Conservation (phyloP, 2,888 invertebrate genomes). For the Scaptomyza polygonia region DNA sequence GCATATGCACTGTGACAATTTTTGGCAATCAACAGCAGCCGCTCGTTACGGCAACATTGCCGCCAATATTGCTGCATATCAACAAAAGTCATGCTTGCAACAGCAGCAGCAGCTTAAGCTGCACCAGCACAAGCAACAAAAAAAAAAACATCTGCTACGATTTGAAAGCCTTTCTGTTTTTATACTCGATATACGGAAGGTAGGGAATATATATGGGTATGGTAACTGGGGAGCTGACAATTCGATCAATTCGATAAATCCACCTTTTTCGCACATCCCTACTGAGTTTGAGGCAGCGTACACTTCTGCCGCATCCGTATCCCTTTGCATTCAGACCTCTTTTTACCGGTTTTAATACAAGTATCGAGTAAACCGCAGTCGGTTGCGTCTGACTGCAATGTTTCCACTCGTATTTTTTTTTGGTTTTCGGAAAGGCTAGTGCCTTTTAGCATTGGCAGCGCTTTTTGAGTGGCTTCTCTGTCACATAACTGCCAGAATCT, state of each 20-base stretch:
- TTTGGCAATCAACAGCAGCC: slow-evolving; percentile 33
- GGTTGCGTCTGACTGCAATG: no score
- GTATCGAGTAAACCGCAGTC: no score
- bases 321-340: no score
- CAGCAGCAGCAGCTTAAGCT: not conserved
- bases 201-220: no score
- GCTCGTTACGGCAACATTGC: slow-evolving; percentile 7
- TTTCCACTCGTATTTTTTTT: no score
- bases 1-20: slow-evolving; percentile 9
- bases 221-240: no score
- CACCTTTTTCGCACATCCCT: no score
- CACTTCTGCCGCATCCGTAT: no score
- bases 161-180: slow-evolving; percentile 2
- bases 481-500: slow-evolving; percentile 18
- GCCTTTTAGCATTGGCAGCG: slow-evolving; percentile 31
- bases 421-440: slow-evolving; percentile 3
- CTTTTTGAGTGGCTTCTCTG: slow-evolving; percentile 64
- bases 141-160: slow-evolving; percentile 18
- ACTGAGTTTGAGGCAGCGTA: no score
- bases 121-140: not conserved
- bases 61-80: slow-evolving; percentile 55
- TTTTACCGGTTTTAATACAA: no score
- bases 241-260: no score
- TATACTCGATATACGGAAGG: no score
- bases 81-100: slow-evolving; percentile 41